These are phyloP conservation scores for Hofmannophila pseudospretella DNA, from an alignment of 2,888 invertebrate species.

Conservation along the genomic window DNA sequence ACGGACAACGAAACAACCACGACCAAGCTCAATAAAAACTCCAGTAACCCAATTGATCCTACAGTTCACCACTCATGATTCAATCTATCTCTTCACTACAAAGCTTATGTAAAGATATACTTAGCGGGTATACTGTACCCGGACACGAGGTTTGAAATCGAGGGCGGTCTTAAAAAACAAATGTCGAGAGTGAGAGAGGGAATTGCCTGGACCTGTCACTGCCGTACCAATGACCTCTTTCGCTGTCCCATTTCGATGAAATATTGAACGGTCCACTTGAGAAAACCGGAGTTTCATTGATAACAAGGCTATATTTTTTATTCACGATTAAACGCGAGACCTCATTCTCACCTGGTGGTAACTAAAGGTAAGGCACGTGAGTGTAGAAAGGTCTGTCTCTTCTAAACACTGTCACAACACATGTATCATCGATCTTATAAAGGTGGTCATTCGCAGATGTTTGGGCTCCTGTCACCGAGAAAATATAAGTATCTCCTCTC, in stretches of 20 bases:
- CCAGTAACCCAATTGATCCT: constrained; percentile 3
- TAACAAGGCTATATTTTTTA: too few relatives aligned
- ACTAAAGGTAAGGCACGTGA: too few relatives aligned
- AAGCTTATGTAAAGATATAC: background rate
- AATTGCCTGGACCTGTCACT: constrained; percentile 8
- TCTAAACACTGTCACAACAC: too few relatives aligned
- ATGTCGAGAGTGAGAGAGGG: constrained; percentile 3
- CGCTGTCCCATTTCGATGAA: constrained; percentile 9
- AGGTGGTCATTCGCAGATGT: too few relatives aligned
- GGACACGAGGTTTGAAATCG: constrained; percentile 1
- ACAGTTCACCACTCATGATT: background rate
- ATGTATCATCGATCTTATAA: too few relatives aligned
- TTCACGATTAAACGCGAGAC: too few relatives aligned
- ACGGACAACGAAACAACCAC: background rate
- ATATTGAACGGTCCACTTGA: too few relatives aligned
- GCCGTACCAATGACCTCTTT: constrained; percentile 27
- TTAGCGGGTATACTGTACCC: background rate
- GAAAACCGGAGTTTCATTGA: too few relatives aligned
- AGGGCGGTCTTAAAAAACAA: constrained; percentile 11
- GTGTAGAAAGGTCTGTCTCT: too few relatives aligned
- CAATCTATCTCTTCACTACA: background rate
- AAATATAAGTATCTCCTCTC: too few relatives aligned
- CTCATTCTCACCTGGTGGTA: too few relatives aligned
- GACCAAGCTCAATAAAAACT: constrained; percentile 1
- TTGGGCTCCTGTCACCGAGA: too few relatives aligned